Percentiles rank a stretch among this genome's conserved stretches.
phyloP scores from a whole-genome alignment of 2,797 vertebrate genomes.

The Numenius phaeopus region DNA sequence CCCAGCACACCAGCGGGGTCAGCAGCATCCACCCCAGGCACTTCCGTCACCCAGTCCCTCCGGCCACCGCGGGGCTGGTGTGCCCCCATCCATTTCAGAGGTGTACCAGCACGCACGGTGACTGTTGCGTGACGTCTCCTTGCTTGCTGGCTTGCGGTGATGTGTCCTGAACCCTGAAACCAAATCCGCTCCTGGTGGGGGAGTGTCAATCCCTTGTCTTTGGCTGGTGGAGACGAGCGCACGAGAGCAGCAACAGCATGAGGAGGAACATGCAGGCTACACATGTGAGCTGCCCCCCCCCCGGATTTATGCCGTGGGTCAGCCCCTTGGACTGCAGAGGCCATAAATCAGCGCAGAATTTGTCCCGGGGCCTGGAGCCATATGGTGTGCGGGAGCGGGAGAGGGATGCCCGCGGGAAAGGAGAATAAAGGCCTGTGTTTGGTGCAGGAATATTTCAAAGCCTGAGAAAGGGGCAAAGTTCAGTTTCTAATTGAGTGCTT shows the following conservation, averaged over 20 bases:
- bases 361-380: slow-evolving; percentile 19
- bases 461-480: slow-evolving; percentile 68
- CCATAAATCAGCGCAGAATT: slow-evolving; percentile 42
- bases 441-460: slow-evolving; percentile 45
- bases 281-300: background rate
- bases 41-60: background rate
- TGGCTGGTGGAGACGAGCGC: rapidly evolving
- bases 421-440: slow-evolving; percentile 14
- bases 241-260: rapidly evolving
- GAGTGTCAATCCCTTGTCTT: background rate
- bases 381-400: slow-evolving; percentile 21
- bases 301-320: background rate
- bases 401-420: background rate
- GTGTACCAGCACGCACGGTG: rapidly evolving
- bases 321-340: background rate
- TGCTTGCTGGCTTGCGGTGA: background rate
- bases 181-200: background rate
- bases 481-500: slow-evolving; percentile 59
- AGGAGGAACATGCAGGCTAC: background rate
- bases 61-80: rapidly evolving
- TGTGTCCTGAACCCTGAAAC: background rate
- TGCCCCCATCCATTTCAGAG: background rate
- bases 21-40: background rate
- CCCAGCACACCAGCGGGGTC: rapidly evolving
- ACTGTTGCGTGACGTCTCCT: rapidly evolving